Conservation (phyloP, 2,797 vertebrate species). For the Vipera ursinii region DNA sequence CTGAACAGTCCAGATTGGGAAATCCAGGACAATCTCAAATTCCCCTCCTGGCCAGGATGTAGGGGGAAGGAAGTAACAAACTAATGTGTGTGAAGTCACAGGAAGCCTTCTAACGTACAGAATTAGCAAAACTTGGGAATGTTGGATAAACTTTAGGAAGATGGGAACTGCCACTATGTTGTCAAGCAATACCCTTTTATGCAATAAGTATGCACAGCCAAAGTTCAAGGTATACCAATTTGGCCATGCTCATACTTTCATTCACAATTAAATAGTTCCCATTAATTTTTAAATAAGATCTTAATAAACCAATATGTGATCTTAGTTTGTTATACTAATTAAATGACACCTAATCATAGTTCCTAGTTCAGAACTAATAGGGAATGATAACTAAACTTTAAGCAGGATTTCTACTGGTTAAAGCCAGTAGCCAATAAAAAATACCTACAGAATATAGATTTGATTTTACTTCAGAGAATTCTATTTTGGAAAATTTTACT, state of each 20-base stretch:
- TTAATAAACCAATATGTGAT: not conserved
- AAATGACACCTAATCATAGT: not conserved
- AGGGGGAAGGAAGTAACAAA: not conserved
- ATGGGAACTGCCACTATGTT: not conserved
- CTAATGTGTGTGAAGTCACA: not conserved
- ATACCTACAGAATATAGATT: not conserved
- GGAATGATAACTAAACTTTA: not conserved
- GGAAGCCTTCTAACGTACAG: not conserved
- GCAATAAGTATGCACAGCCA: not conserved
- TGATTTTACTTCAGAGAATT: not conserved
- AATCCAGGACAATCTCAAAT: conserved; percentile 9
- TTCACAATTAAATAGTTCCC: not conserved
- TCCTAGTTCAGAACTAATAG: not conserved
- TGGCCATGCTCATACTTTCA: not conserved
- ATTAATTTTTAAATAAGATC: not conserved
- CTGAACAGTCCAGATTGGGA: conserved; percentile 1
- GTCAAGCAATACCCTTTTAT: not conserved
- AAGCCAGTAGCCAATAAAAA: not conserved
- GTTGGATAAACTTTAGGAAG: not conserved
- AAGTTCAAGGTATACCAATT: not conserved
- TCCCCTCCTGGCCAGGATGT: not conserved
- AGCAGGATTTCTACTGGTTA: not conserved
- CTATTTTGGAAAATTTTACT: not conserved
- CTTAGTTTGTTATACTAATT: not conserved
- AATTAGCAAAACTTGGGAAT: not conserved